Conservation (phyloP, 2,797 vertebrate species). For the Trematomus bernacchii region DNA sequence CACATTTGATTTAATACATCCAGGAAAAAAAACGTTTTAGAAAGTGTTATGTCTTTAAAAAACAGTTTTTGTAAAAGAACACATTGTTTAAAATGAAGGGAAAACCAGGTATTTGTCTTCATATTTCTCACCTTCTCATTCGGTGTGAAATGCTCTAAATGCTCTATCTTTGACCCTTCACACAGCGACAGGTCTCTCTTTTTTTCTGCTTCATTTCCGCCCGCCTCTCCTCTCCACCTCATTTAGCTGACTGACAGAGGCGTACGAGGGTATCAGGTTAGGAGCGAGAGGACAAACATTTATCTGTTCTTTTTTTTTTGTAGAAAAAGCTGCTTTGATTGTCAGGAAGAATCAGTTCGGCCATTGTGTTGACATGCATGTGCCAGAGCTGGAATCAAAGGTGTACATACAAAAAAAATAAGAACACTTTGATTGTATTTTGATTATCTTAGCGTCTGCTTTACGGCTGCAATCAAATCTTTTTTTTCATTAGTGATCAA, state of each 20-base stretch:
- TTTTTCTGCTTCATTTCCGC: conserved; percentile 20
- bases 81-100: too few relatives aligned
- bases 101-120: too few relatives aligned
- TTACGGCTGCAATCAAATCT: too few relatives aligned
- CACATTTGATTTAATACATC: too few relatives aligned
- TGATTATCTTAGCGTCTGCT: not conserved
- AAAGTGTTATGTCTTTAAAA: too few relatives aligned
- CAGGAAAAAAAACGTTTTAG: too few relatives aligned
- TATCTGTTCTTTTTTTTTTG: conserved; percentile 60
- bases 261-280: conserved; percentile 74
- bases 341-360: conserved; percentile 51
- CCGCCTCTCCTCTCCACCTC: conserved; percentile 72
- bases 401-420: too few relatives aligned
- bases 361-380: conserved; percentile 45
- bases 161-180: conserved; percentile 40
- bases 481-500: too few relatives aligned
- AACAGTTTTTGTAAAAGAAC: too few relatives aligned
- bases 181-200: conserved; percentile 18
- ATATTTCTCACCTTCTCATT: too few relatives aligned
- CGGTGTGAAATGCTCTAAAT: too few relatives aligned
- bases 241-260: conserved; percentile 84
- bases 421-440: not conserved
- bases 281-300: conserved; percentile 70
- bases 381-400: conserved; percentile 33
- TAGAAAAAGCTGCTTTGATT: conserved; percentile 56